Conservation (phyloP, 2,888 invertebrate genomes). For the Argyresthia albistria region DNA sequence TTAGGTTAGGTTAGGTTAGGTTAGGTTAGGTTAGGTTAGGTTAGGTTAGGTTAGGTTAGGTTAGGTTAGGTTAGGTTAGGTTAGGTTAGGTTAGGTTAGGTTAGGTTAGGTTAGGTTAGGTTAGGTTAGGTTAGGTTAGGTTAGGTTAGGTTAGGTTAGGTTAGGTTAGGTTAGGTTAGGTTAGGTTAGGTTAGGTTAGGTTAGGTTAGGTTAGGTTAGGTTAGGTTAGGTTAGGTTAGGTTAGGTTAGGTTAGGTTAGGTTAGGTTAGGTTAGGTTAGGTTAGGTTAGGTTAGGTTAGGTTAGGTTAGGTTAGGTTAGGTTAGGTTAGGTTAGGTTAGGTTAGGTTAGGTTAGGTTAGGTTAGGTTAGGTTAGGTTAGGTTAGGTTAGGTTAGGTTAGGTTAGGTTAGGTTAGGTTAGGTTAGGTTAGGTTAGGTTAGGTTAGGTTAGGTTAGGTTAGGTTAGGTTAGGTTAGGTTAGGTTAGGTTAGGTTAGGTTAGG, state of each 20-base stretch:
- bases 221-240: constrained; percentile 5
- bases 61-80: background rate
- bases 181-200: constrained; percentile 2
- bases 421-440: constrained; percentile 13
- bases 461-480: constrained; percentile 16
- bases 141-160: constrained; percentile 7
- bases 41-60: constrained; percentile 3
- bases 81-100: constrained; percentile 5
- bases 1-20: constrained; percentile 5
- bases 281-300: constrained; percentile 4
- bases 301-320: constrained; percentile 5
- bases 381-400: constrained; percentile 15
- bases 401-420: constrained; percentile 15
- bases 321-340: constrained; percentile 12
- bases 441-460: constrained; percentile 15
- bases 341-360: constrained; percentile 15
- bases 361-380: constrained; percentile 15
- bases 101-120: constrained; percentile 7
- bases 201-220: constrained; percentile 4
- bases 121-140: constrained; percentile 7
- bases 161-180: constrained; percentile 5
- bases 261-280: constrained; percentile 1
- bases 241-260: constrained; percentile 5
- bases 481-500: constrained; percentile 17
- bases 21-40: constrained; percentile 5